Percentiles rank a stretch among this genome's conserved stretches.
Evolutionary conservation across 2,113 vertebrate genomes (phyloP).

Genomic region (Casuarius casuarius): DNA sequence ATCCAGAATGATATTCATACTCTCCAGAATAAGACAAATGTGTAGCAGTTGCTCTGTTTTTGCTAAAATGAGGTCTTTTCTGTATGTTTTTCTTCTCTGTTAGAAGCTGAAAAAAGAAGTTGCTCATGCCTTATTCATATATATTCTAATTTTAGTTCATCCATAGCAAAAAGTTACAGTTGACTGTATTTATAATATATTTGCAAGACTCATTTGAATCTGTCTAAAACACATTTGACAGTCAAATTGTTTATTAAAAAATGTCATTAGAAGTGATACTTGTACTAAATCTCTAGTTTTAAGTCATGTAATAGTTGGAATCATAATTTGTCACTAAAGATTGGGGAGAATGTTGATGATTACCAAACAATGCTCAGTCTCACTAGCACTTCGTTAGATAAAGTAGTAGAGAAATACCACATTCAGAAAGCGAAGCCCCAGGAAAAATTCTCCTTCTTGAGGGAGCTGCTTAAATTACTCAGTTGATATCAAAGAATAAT

Average conservation of each 20-base stretch:
- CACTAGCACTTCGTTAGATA: fast-evolving
- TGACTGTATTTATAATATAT: background rate
- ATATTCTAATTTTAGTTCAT: background rate
- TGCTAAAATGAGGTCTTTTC: background rate
- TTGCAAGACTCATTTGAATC: background rate
- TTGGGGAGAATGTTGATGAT: background rate
- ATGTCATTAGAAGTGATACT: background rate
- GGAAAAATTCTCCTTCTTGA: background rate
- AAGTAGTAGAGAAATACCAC: background rate
- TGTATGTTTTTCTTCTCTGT: background rate
- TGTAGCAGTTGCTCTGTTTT: background rate
- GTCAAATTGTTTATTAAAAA: background rate
- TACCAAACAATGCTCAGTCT: background rate
- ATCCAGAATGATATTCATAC: background rate
- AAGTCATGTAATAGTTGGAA: background rate
- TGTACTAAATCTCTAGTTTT: background rate
- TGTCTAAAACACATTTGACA: background rate
- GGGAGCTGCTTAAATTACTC: background rate
- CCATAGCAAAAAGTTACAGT: background rate
- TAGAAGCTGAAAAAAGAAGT: background rate
- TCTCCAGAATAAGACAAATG: background rate
- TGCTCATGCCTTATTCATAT: background rate
- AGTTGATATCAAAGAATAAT: background rate
- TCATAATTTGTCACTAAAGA: background rate
- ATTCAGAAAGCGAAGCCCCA: background rate